phyloP scores from a whole-genome alignment of 2,888 invertebrate species.

The Dolomedes plantarius region DNA sequence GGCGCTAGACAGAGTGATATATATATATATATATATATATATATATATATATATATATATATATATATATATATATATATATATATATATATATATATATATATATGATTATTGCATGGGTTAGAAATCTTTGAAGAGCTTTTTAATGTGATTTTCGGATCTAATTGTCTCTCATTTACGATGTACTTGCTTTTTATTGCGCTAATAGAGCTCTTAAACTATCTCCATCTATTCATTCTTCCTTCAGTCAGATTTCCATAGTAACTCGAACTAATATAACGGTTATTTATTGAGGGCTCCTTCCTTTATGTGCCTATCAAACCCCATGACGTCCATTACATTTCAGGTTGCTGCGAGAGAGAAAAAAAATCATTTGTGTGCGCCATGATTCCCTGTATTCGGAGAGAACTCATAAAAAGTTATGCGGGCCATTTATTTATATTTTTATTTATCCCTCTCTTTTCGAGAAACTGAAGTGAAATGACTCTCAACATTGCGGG shows the following conservation, averaged over 20 bases:
- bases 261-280: not conserved
- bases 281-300: not conserved
- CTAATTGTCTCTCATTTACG: too few species aligned
- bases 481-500: not conserved
- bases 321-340: constrained; percentile 10
- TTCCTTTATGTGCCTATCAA: constrained; percentile 3
- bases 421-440: not conserved
- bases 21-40: too few species aligned
- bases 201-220: not conserved
- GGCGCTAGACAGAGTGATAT: too few species aligned
- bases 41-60: too few species aligned
- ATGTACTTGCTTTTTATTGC: too few species aligned
- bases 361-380: not conserved
- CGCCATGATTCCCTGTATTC: not conserved
- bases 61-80: too few species aligned
- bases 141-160: too few species aligned
- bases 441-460: not conserved
- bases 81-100: too few species aligned
- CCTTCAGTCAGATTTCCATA: not conserved
- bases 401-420: not conserved
- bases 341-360: not conserved
- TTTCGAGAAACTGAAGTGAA: not conserved
- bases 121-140: too few species aligned
- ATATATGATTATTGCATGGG: too few species aligned
- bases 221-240: not conserved